Base-by-base conservation (phyloP, 2,888 invertebrate species). In the Epiperipatus broadwayi region DNA sequence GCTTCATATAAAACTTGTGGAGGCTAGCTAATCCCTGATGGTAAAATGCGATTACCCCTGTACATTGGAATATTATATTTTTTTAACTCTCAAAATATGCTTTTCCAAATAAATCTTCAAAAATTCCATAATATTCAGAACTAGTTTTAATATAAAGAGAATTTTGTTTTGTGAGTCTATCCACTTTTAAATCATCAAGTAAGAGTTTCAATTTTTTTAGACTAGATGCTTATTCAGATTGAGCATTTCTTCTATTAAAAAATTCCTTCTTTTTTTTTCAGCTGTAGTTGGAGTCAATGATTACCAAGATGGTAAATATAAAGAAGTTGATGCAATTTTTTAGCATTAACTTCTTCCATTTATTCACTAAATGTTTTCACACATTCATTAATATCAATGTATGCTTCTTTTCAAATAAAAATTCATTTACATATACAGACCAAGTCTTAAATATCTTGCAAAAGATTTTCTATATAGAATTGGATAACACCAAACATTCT, bases 111-210 rank as follows among this genome's bases (percentile, higher is more conserved):
- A 93, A 64, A 64, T 91, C 77, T 46, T 77, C 65, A 59, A 69
- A 93, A 31, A 95, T 64, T 3, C 76, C 77, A 64, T 81, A 91
- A 60, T 93, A 89, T 35, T 83, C 73, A 1, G 81, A 84, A 42
- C 83, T 65, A 46, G 60, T 63, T 49, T 70, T 70, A 32, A 77
- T 67, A 41, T 80, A 75, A 25, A 59, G 49, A 4, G 76, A 73
- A 5, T 60, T 56, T n/a, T 30, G 38, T 7, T 71, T 70, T 45
- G 63, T 53, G 14, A 67, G 52, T 75, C 80, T 81, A 34, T 72
- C 72, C 33, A 68, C 58, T 48, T 69, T 66, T 0, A 72, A 70
- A 50, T 72, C 67, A 14, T 74, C 68, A 44, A 83, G 54, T 52
- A 81, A 68, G 29, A 83, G 62, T 40, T 63, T 50, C 45, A 75